These are phyloP conservation scores for Crocuta crocuta DNA, from an alignment of 2,113 vertebrate species.

Conservation along the genomic window DNA sequence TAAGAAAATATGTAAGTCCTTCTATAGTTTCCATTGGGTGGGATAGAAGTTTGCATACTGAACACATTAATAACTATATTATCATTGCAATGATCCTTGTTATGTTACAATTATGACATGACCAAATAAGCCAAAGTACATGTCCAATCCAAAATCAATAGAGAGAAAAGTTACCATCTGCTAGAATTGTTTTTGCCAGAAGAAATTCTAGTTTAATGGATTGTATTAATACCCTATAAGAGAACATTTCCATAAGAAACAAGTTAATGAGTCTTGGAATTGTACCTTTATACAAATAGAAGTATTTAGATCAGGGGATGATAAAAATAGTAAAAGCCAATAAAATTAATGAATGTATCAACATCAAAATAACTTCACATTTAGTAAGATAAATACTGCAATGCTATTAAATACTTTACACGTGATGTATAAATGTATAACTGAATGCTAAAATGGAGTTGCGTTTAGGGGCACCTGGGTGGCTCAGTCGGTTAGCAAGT, in stretches of 20 bases:
- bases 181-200: slow-evolving; percentile 83
- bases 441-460: background rate
- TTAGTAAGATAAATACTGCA: background rate
- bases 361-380: background rate
- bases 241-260: slow-evolving; percentile 79
- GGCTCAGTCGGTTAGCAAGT: too few species aligned
- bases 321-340: slow-evolving; percentile 35
- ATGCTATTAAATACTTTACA: background rate
- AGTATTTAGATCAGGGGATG: slow-evolving; percentile 43
- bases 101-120: slow-evolving; percentile 81
- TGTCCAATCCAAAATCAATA: slow-evolving; percentile 85
- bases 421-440: background rate
- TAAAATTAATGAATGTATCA: slow-evolving; percentile 29
- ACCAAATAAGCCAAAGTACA: slow-evolving; percentile 84
- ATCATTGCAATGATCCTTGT: slow-evolving; percentile 78
- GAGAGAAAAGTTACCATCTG: slow-evolving; percentile 86
- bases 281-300: slow-evolving; percentile 58
- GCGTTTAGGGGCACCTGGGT: too few species aligned
- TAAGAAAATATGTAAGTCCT: slow-evolving; percentile 58
- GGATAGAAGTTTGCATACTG: slow-evolving; percentile 45
- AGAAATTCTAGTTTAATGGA: slow-evolving; percentile 82
- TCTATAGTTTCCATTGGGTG: slow-evolving; percentile 26
- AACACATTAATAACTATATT: background rate
- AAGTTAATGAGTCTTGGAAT: slow-evolving; percentile 81
- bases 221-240: slow-evolving; percentile 80